Percentiles rank a stretch among this genome's conserved stretches.
Evolutionary conservation across 2,888 invertebrate genomes (phyloP).

Genomic region (Arge pagana): DNA sequence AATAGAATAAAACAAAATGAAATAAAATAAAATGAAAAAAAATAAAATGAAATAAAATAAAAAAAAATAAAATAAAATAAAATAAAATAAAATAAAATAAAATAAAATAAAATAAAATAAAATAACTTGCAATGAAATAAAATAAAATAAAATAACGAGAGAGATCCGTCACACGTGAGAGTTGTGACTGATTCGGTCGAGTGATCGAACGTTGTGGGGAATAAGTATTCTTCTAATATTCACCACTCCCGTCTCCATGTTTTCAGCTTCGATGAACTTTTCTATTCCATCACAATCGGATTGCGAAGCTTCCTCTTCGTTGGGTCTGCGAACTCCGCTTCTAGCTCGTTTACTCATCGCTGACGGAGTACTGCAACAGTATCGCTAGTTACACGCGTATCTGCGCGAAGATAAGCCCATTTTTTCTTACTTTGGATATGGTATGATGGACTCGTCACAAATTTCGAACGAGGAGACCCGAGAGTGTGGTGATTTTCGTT

Average conservation of each 20-base stretch:
- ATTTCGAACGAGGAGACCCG: conserved; percentile 69
- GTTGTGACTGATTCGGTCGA: no score
- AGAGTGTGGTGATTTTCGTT: conserved; percentile 66
- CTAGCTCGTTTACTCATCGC: conserved; percentile 54
- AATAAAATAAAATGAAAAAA: no score
- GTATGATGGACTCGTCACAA: conserved; percentile 70
- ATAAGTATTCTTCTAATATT: conserved; percentile 46
- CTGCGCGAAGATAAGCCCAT: no score
- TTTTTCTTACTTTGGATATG: no score
- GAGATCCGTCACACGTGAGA: no score
- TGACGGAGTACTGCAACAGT: conserved; percentile 49
- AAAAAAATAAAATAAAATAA: no score
- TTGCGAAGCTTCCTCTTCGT: conserved; percentile 43
- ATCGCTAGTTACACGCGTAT: conserved; percentile 55
- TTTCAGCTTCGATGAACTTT: conserved; percentile 89
- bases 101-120: no score
- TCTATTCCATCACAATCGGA: conserved; percentile 59
- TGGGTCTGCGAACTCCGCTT: conserved; percentile 44
- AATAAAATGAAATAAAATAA: no score
- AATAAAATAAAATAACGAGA: no score
- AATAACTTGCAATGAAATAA: no score
- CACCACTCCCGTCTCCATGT: conserved; percentile 89
- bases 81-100: no score
- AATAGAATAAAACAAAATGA: no score
- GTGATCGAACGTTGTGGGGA: background rate